Evolutionary conservation across 2,797 vertebrate genomes (phyloP).

Genomic region (Simalia tracyae): DNA sequence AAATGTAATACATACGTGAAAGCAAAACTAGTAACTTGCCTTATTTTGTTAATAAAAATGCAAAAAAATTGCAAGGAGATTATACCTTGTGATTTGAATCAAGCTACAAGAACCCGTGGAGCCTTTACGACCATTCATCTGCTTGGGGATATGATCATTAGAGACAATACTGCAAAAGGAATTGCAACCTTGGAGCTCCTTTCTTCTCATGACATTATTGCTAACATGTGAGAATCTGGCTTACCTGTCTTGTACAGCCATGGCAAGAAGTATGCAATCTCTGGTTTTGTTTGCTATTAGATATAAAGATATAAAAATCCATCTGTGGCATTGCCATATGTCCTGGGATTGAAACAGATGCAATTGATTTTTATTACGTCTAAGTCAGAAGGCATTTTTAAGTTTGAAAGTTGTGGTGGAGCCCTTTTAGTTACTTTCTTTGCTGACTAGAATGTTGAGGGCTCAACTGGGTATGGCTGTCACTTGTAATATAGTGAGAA

Average conservation of each 20-base stretch:
- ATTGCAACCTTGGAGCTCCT: background rate
- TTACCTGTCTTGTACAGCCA: background rate
- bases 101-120: background rate
- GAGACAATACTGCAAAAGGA: background rate
- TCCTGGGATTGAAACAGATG: background rate
- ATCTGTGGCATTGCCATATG: background rate
- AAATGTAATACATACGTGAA: background rate
- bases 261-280: background rate
- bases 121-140: background rate
- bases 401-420: constrained; percentile 56
- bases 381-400: constrained; percentile 49
- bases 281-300: background rate
- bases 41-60: background rate
- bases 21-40: background rate
- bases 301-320: background rate
- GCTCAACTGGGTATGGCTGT: constrained; percentile 57
- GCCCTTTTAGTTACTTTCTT: constrained; percentile 55
- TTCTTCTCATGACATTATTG: background rate
- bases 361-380: constrained; percentile 16
- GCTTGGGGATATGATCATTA: background rate
- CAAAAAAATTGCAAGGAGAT: background rate
- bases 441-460: constrained; percentile 28
- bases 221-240: background rate
- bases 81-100: background rate
- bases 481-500: constrained; percentile 57